Base-by-base conservation (phyloP, 2,113 vertebrate genomes). In the Platichthys stellatus region DNA sequence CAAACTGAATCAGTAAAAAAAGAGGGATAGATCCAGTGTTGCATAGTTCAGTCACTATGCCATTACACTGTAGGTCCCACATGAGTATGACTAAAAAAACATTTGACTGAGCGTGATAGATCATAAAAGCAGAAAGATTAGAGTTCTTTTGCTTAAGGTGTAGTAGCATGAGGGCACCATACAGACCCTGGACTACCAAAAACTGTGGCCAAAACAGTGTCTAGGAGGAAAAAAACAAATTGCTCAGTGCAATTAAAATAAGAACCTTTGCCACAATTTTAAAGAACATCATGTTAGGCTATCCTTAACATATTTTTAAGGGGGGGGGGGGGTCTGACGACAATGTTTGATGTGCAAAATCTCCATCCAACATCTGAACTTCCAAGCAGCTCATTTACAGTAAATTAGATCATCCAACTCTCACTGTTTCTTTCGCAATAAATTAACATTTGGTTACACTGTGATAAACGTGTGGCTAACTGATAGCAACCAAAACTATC, bases 1-100 rank as follows among this genome's bases (percentile, higher is more conserved):
- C 59, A 4, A 24, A 26, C 4, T 20, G 11, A 61, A 51, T 12
- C 3, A 28, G 23, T 11, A 20, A 24, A 31, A 67, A 31, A 58
- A 20, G 7, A 31, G 14, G 38, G 2, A 56, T 23, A n/a, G 21
- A 31, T 59, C 51, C 17, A 66, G 49, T 21, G 15, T 80, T 21
- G 51, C 72, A 63, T 35, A 54, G 58, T 80, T 76, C 76, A 78
- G 74, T 73, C 74, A 72, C 24, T 21, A 2, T 35, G 54, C 15
- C 14, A 23, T 49, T 51, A 45, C 5, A 45, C 45, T 35, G 26
- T 1, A 20, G 31, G 10, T 62, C 35, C 74, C 2, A 18, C n/a
- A 4, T 12, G 13, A 45, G 15, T 3, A 63, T 35, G 23, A 58
- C 18, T 5, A 7, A 35, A 24, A 45, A 72, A 4, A 21, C 23